phyloP scores from a whole-genome alignment of 2,113 vertebrate genomes.

The Ursus arctos region DNA sequence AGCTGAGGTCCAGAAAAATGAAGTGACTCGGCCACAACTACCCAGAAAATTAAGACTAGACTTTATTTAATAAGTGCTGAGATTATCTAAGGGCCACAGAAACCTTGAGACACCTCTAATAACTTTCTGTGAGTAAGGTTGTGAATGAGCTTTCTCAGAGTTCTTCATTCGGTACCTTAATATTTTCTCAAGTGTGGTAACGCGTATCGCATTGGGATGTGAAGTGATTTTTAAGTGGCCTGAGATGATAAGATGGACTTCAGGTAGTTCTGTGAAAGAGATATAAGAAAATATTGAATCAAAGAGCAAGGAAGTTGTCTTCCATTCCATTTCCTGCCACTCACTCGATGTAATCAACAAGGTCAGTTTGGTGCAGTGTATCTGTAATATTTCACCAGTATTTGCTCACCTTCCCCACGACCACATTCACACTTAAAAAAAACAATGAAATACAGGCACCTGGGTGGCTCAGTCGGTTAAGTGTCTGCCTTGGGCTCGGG shows the following conservation, averaged over 20 bases:
- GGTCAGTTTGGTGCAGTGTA: background rate
- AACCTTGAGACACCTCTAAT: background rate
- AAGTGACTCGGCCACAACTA: background rate
- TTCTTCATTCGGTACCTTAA: background rate
- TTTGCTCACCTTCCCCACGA: background rate
- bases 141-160: background rate
- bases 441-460: background rate
- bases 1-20: background rate
- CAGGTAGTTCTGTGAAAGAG: slow-evolving; percentile 21
- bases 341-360: background rate
- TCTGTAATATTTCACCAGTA: background rate
- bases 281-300: background rate
- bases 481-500: background rate
- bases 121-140: background rate
- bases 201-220: background rate
- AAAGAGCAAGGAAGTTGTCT: background rate
- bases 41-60: background rate
- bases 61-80: background rate
- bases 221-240: slow-evolving; percentile 23
- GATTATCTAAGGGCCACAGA: background rate
- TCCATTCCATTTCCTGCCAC: background rate
- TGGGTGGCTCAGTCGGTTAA: background rate
- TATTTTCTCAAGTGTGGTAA: background rate
- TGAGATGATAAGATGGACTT: background rate
- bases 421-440: background rate